Evolutionary conservation across 2,113 vertebrate species (phyloP).

Genomic region (Dinomys branickii): DNA sequence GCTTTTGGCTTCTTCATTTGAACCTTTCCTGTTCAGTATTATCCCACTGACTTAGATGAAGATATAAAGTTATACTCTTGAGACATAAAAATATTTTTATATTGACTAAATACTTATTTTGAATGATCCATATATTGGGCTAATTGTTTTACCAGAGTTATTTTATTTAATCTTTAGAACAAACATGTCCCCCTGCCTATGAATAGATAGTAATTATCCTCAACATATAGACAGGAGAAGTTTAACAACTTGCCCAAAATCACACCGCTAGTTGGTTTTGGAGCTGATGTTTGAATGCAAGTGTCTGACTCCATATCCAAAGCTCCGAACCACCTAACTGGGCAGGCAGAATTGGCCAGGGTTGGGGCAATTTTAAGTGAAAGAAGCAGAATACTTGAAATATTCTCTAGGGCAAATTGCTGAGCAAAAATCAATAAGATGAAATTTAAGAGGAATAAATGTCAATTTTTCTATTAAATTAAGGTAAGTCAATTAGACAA

Average conservation of each 20-base stretch:
- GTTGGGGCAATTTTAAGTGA: neutral
- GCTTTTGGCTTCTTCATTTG: neutral
- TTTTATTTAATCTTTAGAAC: neutral
- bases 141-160: constrained; percentile 24
- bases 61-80: neutral
- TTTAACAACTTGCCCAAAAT: neutral
- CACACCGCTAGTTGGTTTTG: neutral
- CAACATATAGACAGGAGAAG: neutral
- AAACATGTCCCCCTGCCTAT: neutral
- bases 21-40: neutral
- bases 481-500: constrained; percentile 39
- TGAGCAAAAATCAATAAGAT: constrained; percentile 46
- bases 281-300: neutral
- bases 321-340: neutral
- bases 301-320: neutral
- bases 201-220: neutral
- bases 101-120: constrained; percentile 42
- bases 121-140: neutral
- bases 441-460: constrained; percentile 53
- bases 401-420: constrained; percentile 13
- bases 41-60: constrained; percentile 31
- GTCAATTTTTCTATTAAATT: constrained; percentile 19
- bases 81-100: neutral
- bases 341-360: neutral
- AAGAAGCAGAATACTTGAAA: constrained; percentile 31